phyloP scores from a whole-genome alignment of 1,140 invertebrate species.

The Drosophila punjabiensis region DNA sequence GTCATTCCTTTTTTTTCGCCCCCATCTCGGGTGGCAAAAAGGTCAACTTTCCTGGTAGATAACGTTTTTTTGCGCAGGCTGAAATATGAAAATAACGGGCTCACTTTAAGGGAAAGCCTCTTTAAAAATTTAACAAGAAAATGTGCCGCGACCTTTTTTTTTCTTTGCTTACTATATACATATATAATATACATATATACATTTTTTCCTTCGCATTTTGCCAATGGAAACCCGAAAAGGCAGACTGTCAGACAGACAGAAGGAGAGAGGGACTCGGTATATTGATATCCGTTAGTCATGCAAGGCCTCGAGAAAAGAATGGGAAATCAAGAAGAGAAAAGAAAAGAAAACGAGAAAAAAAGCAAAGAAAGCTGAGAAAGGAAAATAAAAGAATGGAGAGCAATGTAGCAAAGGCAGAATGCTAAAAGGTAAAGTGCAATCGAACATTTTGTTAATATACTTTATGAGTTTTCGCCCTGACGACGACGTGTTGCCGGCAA shows the following conservation, averaged over 20 bases:
- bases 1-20: neutral
- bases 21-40: conserved; percentile 17
- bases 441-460: conserved; percentile 78
- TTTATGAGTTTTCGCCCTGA: conserved; percentile 70
- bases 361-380: neutral
- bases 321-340: conserved; percentile 7
- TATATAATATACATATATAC: conserved; percentile 7
- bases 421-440: conserved; percentile 75
- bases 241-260: conserved; percentile 35
- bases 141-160: conserved; percentile 24
- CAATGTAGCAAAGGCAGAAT: conserved; percentile 36
- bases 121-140: conserved; percentile 48
- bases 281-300: conserved; percentile 69
- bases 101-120: conserved; percentile 6
- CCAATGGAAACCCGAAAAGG: conserved; percentile 5
- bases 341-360: conserved; percentile 10
- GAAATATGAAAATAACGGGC: conserved; percentile 18
- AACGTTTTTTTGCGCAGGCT: conserved; percentile 17
- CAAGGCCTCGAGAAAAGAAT: conserved; percentile 33
- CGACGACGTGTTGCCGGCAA: conserved; percentile 63
- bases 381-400: conserved; percentile 20
- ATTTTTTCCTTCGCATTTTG: conserved; percentile 7
- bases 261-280: conserved; percentile 19
- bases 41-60: conserved; percentile 21
- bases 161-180: conserved; percentile 9